phyloP scores from a whole-genome alignment of 37 sponge, comb jelly and placozoan genomes.

The Mnemiopsis leidyi region DNA sequence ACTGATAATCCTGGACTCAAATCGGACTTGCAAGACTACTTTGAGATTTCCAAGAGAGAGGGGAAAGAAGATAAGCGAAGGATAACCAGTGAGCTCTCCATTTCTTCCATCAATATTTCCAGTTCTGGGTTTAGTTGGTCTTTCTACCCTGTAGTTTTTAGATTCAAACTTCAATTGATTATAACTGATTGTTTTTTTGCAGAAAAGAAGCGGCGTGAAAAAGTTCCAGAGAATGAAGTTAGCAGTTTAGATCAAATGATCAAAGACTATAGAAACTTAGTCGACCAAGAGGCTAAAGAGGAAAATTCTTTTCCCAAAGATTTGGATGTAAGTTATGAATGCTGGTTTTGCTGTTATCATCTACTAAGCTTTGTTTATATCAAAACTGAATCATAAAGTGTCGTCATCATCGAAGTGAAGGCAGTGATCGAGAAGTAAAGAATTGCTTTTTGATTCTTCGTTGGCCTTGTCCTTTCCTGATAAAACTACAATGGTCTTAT shows the following conservation, averaged over 20 bases:
- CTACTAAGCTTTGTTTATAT: too few species aligned
- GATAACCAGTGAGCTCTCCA: background rate
- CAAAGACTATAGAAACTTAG: background rate
- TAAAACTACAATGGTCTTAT: too few species aligned
- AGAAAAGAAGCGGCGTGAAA: slow-evolving; percentile 7
- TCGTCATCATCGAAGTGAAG: too few species aligned
- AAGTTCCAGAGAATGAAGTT: background rate
- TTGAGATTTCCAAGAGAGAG: background rate
- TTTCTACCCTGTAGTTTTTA: too few species aligned
- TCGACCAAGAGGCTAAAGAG: background rate
- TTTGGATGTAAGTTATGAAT: background rate
- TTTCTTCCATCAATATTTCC: too few species aligned
- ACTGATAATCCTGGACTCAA: slow-evolving; percentile 61
- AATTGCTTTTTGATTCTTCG: too few species aligned
- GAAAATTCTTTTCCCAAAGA: background rate
- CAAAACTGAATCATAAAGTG: too few species aligned
- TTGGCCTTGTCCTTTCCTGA: too few species aligned
- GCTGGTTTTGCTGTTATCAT: too few species aligned
- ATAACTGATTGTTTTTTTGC: background rate
- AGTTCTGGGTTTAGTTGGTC: too few species aligned
- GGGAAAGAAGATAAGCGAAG: background rate
- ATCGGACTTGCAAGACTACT: slow-evolving; percentile 14
- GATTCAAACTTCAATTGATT: too few species aligned
- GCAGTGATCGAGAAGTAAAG: too few species aligned
- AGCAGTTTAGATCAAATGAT: background rate